Conservation (phyloP, 2,888 invertebrate species). For the Lottia gigantea region DNA sequence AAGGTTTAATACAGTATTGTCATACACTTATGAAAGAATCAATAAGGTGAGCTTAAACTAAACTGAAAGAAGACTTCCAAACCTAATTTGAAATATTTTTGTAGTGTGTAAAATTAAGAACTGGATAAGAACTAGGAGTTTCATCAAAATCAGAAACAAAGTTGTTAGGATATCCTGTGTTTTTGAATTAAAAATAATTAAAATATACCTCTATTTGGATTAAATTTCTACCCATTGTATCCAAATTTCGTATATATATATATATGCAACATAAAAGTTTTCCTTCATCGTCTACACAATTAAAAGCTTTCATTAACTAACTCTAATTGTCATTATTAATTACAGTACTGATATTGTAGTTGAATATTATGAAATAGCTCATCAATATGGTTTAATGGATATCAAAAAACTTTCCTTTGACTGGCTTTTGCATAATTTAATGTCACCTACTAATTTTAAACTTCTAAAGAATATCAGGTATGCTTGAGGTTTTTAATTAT, state of each 20-base stretch:
- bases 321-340: slow-evolving; percentile 9
- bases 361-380: slow-evolving; percentile 77
- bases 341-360: slow-evolving; percentile 74
- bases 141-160: no score
- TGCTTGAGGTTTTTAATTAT: background rate
- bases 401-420: slow-evolving; percentile 72
- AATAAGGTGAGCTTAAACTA: slow-evolving; percentile 72
- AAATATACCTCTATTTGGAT: no score
- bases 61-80: background rate
- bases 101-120: background rate
- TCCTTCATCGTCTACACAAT: no score
- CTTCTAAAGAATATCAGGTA: slow-evolving; percentile 74
- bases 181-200: no score
- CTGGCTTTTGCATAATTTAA: slow-evolving; percentile 79
- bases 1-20: slow-evolving; percentile 80
- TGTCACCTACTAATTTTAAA: slow-evolving; percentile 73
- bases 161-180: no score
- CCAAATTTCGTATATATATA: no score
- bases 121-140: background rate
- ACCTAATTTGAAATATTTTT: background rate
- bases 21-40: slow-evolving; percentile 80
- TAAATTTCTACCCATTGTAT: no score
- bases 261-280: no score
- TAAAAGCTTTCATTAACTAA: no score
- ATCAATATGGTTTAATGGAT: slow-evolving; percentile 77